Evolutionary conservation across 2,888 invertebrate genomes (phyloP), one percentile per base, ranked within the genome.

Genomic region (Octodonta nipae): DNA sequence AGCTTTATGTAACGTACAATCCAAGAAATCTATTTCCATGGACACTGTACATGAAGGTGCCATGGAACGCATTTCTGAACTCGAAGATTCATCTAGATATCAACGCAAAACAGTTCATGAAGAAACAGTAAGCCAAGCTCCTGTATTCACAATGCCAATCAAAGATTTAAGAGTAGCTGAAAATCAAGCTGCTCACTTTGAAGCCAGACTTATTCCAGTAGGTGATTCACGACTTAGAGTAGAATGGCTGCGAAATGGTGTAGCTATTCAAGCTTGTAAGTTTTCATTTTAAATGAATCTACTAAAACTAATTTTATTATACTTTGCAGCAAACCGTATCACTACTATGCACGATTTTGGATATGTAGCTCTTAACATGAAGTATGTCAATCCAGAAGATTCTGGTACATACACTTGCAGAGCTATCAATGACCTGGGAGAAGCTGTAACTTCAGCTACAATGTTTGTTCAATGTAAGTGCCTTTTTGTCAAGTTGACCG

Each of bases 321-420:
- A 36, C 29, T 41, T 56, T 58, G 31, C 45, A 80, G 80, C 87
- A n/a, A 88, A 88, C 56, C 83, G 88, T 37, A 70, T 85, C 15
- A 85, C 86, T 26, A 91, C 92, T 6, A 88, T 92, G 81, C 89
- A 95, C 56, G 96, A 98, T 60, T 95, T 96, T 58, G 96, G 96
- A 29, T 95, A 92, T 58, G 95, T 95, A 14, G 91, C 92, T 22
- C 67, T 89, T 11, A 89, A 91, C 51, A 84, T 89, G 83, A 88
- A 88, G 57, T 88, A 88, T 50, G 87, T 87, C 0, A 86, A 86
- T 55, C 89, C 92, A 13, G 91, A 91, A 62, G 96, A 96, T 64
- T 88, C 91, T 2, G 95, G 95, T 27, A 88, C 91, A 22, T 95
- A 95, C 61, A 93, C 92, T 2, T 91, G 93, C 58, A 76, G 89